phyloP scores from a whole-genome alignment of 2,888 invertebrate species.

The Heterodera filipjevi region DNA sequence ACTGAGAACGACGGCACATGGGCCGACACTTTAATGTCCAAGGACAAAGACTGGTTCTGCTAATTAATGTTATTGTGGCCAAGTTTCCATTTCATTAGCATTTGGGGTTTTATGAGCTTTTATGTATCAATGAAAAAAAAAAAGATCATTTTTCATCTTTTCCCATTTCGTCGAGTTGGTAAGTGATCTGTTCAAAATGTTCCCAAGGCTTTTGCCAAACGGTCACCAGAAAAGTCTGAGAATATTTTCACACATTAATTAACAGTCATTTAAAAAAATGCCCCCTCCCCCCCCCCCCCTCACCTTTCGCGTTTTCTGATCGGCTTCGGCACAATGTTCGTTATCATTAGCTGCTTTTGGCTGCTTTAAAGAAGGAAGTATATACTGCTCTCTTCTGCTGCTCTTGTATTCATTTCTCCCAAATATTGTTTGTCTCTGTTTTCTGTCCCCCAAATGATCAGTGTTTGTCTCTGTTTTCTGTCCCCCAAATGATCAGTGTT shows the following conservation, averaged over 20 bases:
- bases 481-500: neutral
- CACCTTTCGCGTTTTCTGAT: neutral
- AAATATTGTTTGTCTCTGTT: neutral
- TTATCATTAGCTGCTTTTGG: neutral
- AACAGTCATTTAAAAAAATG: neutral
- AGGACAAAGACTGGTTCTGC: too few relatives aligned
- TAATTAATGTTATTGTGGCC: too few relatives aligned
- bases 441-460: neutral
- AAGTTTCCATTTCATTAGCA: too few relatives aligned
- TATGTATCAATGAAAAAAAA: too few relatives aligned
- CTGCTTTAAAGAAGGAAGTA: neutral
- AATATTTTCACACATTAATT: neutral
- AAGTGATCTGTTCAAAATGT: slow-evolving; percentile 41
- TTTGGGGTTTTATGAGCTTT: too few relatives aligned
- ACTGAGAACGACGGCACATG: too few relatives aligned
- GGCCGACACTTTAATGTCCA: too few relatives aligned
- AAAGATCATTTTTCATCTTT: too few relatives aligned
- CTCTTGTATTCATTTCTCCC: neutral
- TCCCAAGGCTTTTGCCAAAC: slow-evolving; percentile 44
- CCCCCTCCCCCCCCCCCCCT: too few relatives aligned
- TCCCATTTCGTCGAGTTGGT: slow-evolving; percentile 12
- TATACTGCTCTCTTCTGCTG: neutral
- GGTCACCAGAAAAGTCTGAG: slow-evolving; percentile 29
- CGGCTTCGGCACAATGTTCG: neutral
- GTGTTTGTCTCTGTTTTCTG: neutral